A percentile compares a stretch with the other conserved stretches of the same genome.
Evolutionary conservation across 2,797 vertebrate species (phyloP).

Genomic region (Manis crassicaudata): DNA sequence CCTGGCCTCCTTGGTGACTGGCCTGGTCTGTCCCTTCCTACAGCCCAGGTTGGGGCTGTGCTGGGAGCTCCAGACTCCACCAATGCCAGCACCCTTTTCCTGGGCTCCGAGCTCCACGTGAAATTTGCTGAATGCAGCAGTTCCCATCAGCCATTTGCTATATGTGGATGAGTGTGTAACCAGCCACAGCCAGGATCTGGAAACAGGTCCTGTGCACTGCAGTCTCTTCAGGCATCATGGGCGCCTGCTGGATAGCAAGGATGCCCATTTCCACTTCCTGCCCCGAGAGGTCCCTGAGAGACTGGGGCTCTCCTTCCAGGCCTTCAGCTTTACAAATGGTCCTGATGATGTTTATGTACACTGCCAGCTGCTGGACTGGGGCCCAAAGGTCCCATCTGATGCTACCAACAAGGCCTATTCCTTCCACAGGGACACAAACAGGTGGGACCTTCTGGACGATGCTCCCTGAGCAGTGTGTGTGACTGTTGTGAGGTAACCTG

Average conservation of each 20-base stretch:
- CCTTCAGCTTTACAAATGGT: neutral
- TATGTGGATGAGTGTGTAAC: neutral
- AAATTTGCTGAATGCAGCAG: neutral
- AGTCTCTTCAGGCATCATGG: neutral
- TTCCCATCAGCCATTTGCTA: neutral
- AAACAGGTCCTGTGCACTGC: neutral
- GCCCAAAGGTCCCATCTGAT: slow-evolving; percentile 69
- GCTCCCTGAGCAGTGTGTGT: slow-evolving; percentile 66
- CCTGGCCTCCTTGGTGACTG: neutral
- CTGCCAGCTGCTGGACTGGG: slow-evolving; percentile 85
- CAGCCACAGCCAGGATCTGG: neutral
- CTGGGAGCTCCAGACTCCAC: neutral
- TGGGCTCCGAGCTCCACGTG: neutral
- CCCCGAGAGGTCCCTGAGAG: neutral
- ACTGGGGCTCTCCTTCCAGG: slow-evolving; percentile 33
- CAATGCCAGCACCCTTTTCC: neutral
- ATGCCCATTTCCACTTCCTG: neutral
- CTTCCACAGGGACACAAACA: slow-evolving; percentile 75
- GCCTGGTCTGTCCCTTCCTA: neutral
- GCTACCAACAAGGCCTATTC: slow-evolving; percentile 86
- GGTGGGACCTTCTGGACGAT: slow-evolving; percentile 72
- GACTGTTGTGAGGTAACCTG: slow-evolving; percentile 86
- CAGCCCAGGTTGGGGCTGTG: neutral
- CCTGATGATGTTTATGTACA: slow-evolving; percentile 76
- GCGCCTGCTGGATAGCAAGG: neutral